A percentile compares a stretch with the other conserved stretches of the same genome.
These are phyloP conservation scores for Tetragonisca angustula DNA, from an alignment of 2,888 invertebrate genomes.

Conservation along the genomic window DNA sequence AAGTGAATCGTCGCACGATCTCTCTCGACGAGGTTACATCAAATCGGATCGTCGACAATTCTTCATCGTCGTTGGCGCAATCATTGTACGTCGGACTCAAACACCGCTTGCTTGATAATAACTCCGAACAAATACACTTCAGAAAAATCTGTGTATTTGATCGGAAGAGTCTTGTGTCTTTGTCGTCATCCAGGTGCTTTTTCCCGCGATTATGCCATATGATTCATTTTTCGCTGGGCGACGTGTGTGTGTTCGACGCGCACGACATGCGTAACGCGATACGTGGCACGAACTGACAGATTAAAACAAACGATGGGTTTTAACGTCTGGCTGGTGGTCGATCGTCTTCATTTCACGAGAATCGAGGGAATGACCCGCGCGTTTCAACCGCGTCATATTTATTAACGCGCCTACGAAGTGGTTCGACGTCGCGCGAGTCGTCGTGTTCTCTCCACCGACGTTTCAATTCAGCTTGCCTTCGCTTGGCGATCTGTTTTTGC, in stretches of 20 bases:
- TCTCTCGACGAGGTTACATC: too few species aligned
- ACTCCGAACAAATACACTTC: too few species aligned
- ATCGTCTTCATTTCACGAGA: slow-evolving; percentile 50
- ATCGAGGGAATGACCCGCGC: slow-evolving; percentile 49
- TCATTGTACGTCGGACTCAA: too few species aligned
- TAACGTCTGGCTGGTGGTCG: slow-evolving; percentile 50
- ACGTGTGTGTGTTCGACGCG: neutral
- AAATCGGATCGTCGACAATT: too few species aligned
- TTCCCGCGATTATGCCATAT: neutral
- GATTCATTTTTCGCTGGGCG: neutral
- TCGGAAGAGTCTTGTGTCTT: neutral
- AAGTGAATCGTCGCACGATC: too few species aligned
- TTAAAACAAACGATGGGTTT: slow-evolving; percentile 59
- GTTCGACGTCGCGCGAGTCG: slow-evolving; percentile 14
- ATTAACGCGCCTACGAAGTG: slow-evolving; percentile 48
- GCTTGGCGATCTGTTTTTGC: slow-evolving; percentile 5
- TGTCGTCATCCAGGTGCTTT: neutral
- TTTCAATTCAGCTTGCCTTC: slow-evolving; percentile 40
- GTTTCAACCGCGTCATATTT: slow-evolving; percentile 47
- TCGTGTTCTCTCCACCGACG: slow-evolving; percentile 17
- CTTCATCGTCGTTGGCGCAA: too few species aligned
- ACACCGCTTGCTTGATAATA: too few species aligned
- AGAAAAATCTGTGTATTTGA: neutral
- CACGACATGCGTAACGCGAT: slow-evolving; percentile 6
- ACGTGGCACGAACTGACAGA: slow-evolving; percentile 24